These are phyloP conservation scores for Tenthredo distinguenda DNA, from an alignment of 2,888 invertebrate genomes.

Conservation along the genomic window DNA sequence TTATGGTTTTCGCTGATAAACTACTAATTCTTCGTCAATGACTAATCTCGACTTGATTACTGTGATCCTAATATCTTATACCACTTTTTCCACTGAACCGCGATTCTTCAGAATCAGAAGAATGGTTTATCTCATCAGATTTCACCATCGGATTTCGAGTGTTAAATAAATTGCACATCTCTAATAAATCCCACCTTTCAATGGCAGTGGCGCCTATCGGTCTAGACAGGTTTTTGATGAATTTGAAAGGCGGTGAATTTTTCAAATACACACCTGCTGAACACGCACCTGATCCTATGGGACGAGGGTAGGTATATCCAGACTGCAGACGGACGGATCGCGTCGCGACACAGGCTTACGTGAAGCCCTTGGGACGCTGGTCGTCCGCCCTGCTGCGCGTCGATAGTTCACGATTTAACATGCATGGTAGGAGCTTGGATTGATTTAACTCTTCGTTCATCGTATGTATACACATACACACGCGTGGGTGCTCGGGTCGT, in stretches of 20 bases:
- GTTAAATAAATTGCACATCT: neutral
- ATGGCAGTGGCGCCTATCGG: neutral
- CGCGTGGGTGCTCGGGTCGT: neutral
- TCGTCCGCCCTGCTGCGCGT: slow-evolving; percentile 17
- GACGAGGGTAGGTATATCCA: slow-evolving; percentile 27
- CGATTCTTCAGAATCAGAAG: neutral
- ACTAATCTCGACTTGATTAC: neutral
- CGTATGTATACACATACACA: neutral
- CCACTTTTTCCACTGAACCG: neutral
- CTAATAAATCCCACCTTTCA: neutral
- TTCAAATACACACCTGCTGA: neutral
- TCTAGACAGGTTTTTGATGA: slow-evolving; percentile 17
- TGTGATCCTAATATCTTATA: neutral
- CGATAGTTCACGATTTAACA: slow-evolving; percentile 47
- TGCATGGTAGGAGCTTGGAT: slow-evolving; percentile 5
- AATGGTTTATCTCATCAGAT: neutral
- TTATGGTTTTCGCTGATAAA: neutral
- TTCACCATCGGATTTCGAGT: neutral
- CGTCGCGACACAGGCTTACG: slow-evolving; percentile 45
- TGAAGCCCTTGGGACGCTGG: slow-evolving; percentile 46
- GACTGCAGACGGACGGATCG: slow-evolving; percentile 42
- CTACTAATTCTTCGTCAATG: neutral
- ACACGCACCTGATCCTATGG: slow-evolving; percentile 32
- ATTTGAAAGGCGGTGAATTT: slow-evolving; percentile 17
- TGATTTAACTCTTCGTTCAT: slow-evolving; percentile 31